These are phyloP conservation scores for Setipinna tenuifilis DNA, from an alignment of 2,797 vertebrate species.

Conservation along the genomic window DNA sequence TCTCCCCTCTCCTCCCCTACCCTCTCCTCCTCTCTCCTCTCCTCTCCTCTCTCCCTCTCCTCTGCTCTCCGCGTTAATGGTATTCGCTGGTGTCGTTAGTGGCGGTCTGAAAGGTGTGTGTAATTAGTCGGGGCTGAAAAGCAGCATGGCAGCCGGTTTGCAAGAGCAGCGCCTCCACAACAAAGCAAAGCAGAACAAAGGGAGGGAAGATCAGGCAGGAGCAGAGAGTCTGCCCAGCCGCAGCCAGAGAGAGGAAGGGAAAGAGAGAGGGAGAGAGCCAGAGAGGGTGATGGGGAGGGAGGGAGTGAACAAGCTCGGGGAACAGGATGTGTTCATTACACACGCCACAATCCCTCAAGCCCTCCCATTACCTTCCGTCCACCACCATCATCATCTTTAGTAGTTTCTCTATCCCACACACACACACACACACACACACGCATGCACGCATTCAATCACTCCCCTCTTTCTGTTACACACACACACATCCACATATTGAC, in stretches of 20 bases:
- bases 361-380: constrained; percentile 3
- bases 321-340: constrained; percentile 29
- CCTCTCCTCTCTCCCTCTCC: constrained; percentile 1
- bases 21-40: neutral
- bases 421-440: neutral
- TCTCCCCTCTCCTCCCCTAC: neutral
- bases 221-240: neutral
- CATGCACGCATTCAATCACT: neutral
- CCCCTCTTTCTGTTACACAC: neutral
- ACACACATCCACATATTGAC: neutral
- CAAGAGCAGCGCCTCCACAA: constrained; percentile 12
- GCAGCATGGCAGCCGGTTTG: constrained; percentile 5
- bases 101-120: constrained; percentile 32
- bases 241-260: constrained; percentile 8
- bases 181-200: constrained; percentile 27
- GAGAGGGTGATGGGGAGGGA: constrained; percentile 14
- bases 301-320: neutral
- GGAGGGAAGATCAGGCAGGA: neutral
- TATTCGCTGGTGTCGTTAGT: neutral
- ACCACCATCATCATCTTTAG: neutral
- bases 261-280: constrained; percentile 22
- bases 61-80: constrained; percentile 3
- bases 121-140: constrained; percentile 35
- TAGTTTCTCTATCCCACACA: constrained; percentile 22
- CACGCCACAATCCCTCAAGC: constrained; percentile 10